Conservation (phyloP, 2,888 invertebrate species). For the Holacanthella duospinosa region DNA sequence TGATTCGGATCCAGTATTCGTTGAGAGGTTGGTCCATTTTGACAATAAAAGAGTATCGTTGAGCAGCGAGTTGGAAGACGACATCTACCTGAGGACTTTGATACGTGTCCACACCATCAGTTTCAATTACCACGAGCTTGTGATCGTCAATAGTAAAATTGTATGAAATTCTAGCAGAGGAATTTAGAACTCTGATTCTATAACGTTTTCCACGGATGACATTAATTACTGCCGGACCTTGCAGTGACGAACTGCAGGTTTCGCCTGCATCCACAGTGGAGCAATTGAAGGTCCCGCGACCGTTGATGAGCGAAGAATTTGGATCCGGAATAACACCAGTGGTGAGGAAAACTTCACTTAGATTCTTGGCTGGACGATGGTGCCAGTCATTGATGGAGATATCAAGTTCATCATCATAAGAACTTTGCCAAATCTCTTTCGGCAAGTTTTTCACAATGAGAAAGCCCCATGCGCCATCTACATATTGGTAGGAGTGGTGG, state of each 20-base stretch:
- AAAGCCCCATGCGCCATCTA: slow-evolving; percentile 1
- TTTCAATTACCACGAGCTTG: slow-evolving; percentile 23
- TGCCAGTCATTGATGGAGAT: background rate
- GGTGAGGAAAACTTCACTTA: background rate
- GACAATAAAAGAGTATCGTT: slow-evolving; percentile 28
- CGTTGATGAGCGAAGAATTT: slow-evolving; percentile 24
- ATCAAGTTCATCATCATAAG: background rate
- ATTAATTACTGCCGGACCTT: slow-evolving; percentile 6
- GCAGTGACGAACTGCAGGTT: background rate
- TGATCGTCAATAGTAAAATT: slow-evolving; percentile 28
- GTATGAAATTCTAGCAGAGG: slow-evolving; percentile 17
- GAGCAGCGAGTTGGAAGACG: slow-evolving; percentile 19
- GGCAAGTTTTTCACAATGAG: slow-evolving; percentile 1
- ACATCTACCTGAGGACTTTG: slow-evolving; percentile 6
- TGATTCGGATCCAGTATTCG: slow-evolving; percentile 13
- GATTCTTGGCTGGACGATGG: background rate
- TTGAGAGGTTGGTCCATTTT: background rate
- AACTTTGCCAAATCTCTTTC: background rate
- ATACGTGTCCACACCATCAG: slow-evolving; percentile 23
- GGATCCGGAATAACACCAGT: slow-evolving; percentile 23
- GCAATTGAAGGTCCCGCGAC: slow-evolving; percentile 22
- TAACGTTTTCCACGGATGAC: slow-evolving; percentile 19
- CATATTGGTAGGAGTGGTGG: slow-evolving; percentile 6
- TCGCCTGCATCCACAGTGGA: slow-evolving; percentile 4
- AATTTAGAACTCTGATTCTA: slow-evolving; percentile 26